Conservation (phyloP, 2,113 vertebrate species). For the Gnathonemus longibarbis region DNA sequence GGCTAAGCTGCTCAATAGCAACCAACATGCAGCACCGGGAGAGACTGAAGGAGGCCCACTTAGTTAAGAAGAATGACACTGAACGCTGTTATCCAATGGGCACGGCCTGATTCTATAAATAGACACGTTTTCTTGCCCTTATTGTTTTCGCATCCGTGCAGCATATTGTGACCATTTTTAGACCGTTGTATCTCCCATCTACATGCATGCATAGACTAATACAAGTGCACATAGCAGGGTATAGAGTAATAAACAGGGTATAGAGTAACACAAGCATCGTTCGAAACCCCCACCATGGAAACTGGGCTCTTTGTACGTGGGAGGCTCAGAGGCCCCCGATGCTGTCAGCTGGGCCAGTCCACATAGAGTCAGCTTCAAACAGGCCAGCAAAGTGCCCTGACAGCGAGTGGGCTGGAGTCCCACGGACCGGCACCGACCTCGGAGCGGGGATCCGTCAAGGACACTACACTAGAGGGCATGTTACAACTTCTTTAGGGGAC, state of each 20-base stretch:
- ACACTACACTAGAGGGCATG: neutral
- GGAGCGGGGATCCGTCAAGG: neutral
- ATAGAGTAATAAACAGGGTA: neutral
- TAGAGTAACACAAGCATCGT: neutral
- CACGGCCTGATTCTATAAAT: neutral
- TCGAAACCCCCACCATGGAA: neutral
- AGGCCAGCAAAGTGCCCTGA: conserved; percentile 18
- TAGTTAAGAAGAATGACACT: neutral
- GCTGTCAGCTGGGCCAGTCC: conserved; percentile 35
- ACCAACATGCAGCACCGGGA: neutral
- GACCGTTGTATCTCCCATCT: neutral
- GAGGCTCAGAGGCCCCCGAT: conserved; percentile 10
- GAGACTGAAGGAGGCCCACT: neutral
- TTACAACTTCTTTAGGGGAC: neutral
- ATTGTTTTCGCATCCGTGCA: neutral
- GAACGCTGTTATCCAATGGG: neutral
- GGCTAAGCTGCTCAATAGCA: neutral
- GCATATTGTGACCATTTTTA: neutral
- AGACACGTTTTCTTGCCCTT: neutral
- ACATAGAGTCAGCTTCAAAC: conserved; percentile 26
- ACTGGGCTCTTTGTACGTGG: neutral
- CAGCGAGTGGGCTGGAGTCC: conserved; percentile 12
- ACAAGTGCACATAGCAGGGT: no score
- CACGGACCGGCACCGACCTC: conserved; percentile 28
- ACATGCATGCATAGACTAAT: neutral